Evolutionary conservation across 2,113 vertebrate species (phyloP), one percentile per base, ranked within the genome.

Genomic region (Progne subis): DNA sequence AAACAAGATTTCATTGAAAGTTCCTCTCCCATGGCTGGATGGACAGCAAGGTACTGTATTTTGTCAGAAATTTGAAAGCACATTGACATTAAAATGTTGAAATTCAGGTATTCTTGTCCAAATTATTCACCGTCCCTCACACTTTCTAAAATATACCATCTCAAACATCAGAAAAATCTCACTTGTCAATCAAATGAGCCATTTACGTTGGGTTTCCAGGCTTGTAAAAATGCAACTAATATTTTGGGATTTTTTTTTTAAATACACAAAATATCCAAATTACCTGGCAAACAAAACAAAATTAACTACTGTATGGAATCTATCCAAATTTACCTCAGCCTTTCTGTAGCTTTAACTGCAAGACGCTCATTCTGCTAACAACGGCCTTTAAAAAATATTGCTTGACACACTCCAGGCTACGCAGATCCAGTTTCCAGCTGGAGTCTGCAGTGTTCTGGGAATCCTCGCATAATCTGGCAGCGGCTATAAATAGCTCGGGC

Each of bases 391-490:
- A 23, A 41, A 95, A 84, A 78, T 75, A 60, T 28, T 88, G 31
- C 49, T 78, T 70, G 31, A 60, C 55, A 25, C 1, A 80, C 34
- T 49, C 56, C 44, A 34, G 44, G 67, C 60, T 49, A 5, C 34
- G 72, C 76, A 96, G 82, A 84, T 55, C 60, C 4, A 72, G 50
- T 86, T 95, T 92, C 82, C 64, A 82, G 2, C 69, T 32, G 37
- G 69, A 93, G 85, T 13, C 76, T 86, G 93, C 93, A 94, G 95
- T 86, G 94, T 96, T 97, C 96, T 95, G 96, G 96, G 95, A 97
- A 97, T 92, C 94, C 94, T 97, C 92, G 95, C 92, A 92, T 81
- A 94, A 96, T 95, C 79, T 93, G 72, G 46, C 61, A 60, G 65
- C 69, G 46, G 49, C 92, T 75, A 65, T 93, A 79, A 95, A 93